Evolutionary conservation across 2,888 invertebrate genomes (phyloP).

Genomic region (Panopea generosa): DNA sequence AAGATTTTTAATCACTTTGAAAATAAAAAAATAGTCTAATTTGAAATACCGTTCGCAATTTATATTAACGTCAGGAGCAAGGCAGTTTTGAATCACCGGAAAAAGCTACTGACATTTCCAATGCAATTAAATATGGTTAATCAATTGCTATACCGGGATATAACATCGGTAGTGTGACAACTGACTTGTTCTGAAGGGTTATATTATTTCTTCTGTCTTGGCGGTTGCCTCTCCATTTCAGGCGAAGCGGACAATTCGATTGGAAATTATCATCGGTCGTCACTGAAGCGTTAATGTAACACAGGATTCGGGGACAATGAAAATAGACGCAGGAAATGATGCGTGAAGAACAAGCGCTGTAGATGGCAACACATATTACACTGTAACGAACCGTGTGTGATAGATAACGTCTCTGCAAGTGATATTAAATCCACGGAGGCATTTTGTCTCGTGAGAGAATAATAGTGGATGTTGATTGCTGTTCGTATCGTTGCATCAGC

Average conservation of each 20-base stretch:
- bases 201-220: slow-evolving; percentile 48
- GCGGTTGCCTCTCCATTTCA: slow-evolving; percentile 38
- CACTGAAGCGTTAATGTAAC: slow-evolving; percentile 51
- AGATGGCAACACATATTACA: slow-evolving; percentile 60
- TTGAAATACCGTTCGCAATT: not conserved
- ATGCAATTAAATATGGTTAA: slow-evolving; percentile 36
- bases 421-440: not conserved
- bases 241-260: slow-evolving; percentile 23
- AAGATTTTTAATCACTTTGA: too few relatives aligned
- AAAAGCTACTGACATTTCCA: slow-evolving; percentile 7
- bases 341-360: slow-evolving; percentile 47
- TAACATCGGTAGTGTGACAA: slow-evolving; percentile 49
- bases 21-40: too few relatives aligned
- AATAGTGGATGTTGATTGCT: too few relatives aligned
- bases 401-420: slow-evolving; percentile 7
- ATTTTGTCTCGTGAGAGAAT: too few relatives aligned
- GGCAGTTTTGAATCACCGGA: slow-evolving; percentile 10
- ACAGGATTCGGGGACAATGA: slow-evolving; percentile 32
- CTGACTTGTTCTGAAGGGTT: slow-evolving; percentile 32
- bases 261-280: slow-evolving; percentile 28
- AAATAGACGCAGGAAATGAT: slow-evolving; percentile 37
- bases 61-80: slow-evolving; percentile 9
- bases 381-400: slow-evolving; percentile 45
- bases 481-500: too few relatives aligned
- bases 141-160: slow-evolving; percentile 28